Conservation (phyloP, 2,888 invertebrate genomes). For the Andrena hattorfiana region DNA sequence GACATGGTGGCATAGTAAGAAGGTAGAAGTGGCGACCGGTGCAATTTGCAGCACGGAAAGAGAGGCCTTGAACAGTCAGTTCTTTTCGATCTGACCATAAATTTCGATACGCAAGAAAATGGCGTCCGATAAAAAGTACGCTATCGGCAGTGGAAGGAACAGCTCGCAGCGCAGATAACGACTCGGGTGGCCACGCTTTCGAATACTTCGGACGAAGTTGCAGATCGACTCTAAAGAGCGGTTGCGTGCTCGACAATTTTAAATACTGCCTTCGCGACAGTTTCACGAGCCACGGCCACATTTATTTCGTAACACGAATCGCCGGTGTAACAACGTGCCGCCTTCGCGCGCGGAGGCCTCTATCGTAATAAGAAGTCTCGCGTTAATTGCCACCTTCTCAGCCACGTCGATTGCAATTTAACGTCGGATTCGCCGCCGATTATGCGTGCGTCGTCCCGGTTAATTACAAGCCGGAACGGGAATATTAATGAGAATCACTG, state of each 20-base stretch:
- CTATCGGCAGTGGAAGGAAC: neutral
- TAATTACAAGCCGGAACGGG: conserved; percentile 31
- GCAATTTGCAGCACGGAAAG: too few species aligned
- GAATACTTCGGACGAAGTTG: neutral
- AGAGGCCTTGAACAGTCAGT: neutral
- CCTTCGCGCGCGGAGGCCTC: neutral
- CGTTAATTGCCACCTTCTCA: conserved; percentile 25
- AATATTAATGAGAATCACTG: conserved; percentile 68
- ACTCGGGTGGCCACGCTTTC: neutral
- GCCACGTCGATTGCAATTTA: conserved; percentile 34
- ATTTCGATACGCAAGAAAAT: conserved; percentile 2
- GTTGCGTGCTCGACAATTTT: neutral
- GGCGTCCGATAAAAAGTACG: neutral
- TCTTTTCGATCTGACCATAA: neutral
- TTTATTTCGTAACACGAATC: conserved; percentile 32
- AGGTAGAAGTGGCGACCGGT: too few species aligned
- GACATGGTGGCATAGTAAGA: too few species aligned
- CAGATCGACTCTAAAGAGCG: conserved; percentile 16
- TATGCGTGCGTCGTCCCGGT: conserved; percentile 16
- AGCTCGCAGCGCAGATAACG: neutral
- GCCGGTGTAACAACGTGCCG: neutral
- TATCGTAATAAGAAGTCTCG: neutral
- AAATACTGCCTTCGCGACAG: conserved; percentile 4
- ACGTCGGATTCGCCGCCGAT: conserved; percentile 31
- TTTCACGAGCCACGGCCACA: neutral